Base-by-base conservation (phyloP, 2,888 invertebrate genomes). In the Eubasilissa splendida region DNA sequence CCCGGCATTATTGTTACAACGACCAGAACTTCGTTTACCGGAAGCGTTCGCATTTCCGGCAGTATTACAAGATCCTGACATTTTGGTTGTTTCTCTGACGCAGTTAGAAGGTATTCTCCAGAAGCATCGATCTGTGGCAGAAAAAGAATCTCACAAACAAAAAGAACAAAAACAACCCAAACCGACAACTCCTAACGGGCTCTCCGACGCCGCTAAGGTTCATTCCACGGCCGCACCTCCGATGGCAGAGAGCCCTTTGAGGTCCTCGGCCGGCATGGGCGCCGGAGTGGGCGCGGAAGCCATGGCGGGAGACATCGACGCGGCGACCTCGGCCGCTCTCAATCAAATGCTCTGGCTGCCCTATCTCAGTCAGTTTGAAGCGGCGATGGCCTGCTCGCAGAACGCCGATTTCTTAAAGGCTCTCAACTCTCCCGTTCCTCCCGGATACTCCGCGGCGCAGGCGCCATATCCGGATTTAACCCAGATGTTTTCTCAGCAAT, bases 301-400 rank as follows among this genome's bases (percentile, higher is more conserved):
- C 88, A 85, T 93, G 70, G 92, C 93, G 0, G 91, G 91, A 74
- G 94, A 94, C 80, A 92, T 94, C 65, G 94, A 94, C 85, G 92
- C 93, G 0, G 94, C 94, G 0, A 94, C 93, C 2, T 90, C 93
- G 70, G 93, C 94, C 0, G 92, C 94, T 3, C 89, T 95, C 73
- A 94, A 93, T 85, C 94, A 94, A 86, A 94, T 95, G 93, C 87
- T 94, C 84, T 95, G 94, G 95, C 87, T 95, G 75, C 95, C 95
- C 0, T 95, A 95, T 85, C 86, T 93, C 65, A 92, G 90, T 84
- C 93, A 93, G 85, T 86, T 93, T 77, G 93, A 93, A 85, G 90
- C 91, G 9, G 90, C 92, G 87, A 91, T 90, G 87, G 92, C 89
- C 74, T 92, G 89, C 86, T 89, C 91, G 80, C 90, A 91, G 85